These are phyloP conservation scores for Mya arenaria DNA, from an alignment of 1,140 invertebrate species.

Conservation along the genomic window DNA sequence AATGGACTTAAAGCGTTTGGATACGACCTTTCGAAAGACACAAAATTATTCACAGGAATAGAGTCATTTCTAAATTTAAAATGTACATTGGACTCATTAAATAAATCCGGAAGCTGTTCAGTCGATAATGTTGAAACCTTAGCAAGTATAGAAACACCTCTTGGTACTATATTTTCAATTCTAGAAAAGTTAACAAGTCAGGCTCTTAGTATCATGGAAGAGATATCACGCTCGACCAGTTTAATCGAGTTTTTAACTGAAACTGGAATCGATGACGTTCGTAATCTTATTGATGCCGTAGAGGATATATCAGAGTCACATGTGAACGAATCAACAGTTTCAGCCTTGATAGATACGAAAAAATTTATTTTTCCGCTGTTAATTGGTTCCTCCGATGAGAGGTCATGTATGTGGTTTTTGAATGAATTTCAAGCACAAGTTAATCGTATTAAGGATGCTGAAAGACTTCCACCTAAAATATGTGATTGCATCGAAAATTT, in stretches of 20 bases:
- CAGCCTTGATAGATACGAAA: constrained; percentile 46
- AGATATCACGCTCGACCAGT: constrained; percentile 1
- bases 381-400: background rate
- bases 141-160: background rate
- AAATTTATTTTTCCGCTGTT: constrained; percentile 32
- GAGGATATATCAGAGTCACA: constrained; percentile 56
- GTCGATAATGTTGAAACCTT: background rate
- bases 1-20: background rate
- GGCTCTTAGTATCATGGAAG: constrained; percentile 9
- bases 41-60: background rate
- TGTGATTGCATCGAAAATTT: constrained; percentile 38
- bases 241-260: constrained; percentile 51
- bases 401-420: background rate
- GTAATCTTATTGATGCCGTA: constrained; percentile 54
- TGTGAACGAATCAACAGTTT: constrained; percentile 53
- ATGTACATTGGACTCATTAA: background rate
- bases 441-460: background rate
- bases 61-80: constrained; percentile 5
- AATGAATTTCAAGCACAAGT: constrained; percentile 5
- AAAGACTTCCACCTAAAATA: constrained; percentile 37
- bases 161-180: background rate
- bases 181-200: background rate
- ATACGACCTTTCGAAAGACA: background rate
- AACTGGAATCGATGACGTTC: constrained; percentile 34
- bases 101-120: background rate